Percentiles rank a stretch among this genome's conserved stretches.
Evolutionary conservation across 2,888 invertebrate genomes (phyloP).

Genomic region (Ditula angustiorana): DNA sequence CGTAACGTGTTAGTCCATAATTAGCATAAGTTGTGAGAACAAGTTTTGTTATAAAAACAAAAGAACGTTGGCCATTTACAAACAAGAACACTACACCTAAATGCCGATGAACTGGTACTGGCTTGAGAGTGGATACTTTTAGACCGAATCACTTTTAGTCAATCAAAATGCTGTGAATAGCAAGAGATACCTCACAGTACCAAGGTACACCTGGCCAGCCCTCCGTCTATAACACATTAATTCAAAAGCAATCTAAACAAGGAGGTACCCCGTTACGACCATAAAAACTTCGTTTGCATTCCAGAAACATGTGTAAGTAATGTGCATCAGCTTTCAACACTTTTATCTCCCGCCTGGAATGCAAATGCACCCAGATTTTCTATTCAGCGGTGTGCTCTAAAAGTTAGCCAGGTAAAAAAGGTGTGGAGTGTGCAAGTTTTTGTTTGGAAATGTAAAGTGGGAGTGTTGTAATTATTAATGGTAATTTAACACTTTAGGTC

Average conservation of each 20-base stretch:
- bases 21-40: too few relatives aligned
- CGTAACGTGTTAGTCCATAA: too few relatives aligned
- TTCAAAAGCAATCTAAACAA: slow-evolving; percentile 3
- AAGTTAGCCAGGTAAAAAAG: slow-evolving; percentile 13
- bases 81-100: too few relatives aligned
- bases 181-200: too few relatives aligned
- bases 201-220: too few relatives aligned
- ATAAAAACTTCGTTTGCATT: slow-evolving; percentile 14
- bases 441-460: neutral
- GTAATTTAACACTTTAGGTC: neutral
- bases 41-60: too few relatives aligned
- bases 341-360: slow-evolving; percentile 25
- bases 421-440: neutral
- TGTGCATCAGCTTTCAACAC: slow-evolving; percentile 14
- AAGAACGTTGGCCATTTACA: too few relatives aligned
- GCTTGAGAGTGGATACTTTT: too few relatives aligned
- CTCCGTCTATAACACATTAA: too few relatives aligned
- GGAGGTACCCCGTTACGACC: neutral
- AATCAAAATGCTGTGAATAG: too few relatives aligned
- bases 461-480: neutral
- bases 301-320: slow-evolving; percentile 11
- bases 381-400: slow-evolving; percentile 20
- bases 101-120: too few relatives aligned
- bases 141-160: too few relatives aligned
- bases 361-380: slow-evolving; percentile 34